phyloP scores from a whole-genome alignment of 2,888 invertebrate species.

The Aporophyla nigra region DNA sequence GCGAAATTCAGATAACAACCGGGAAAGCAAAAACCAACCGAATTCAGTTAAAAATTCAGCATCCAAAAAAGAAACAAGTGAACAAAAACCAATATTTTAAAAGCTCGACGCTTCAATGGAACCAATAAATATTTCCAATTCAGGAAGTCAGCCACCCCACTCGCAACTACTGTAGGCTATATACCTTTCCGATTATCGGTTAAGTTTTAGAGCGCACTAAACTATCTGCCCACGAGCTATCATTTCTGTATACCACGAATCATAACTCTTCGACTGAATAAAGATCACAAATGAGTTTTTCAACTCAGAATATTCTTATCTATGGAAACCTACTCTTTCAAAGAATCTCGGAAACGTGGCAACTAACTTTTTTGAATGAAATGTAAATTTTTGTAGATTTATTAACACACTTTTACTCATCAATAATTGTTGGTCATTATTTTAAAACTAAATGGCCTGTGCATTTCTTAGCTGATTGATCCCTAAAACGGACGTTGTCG shows the following conservation, averaged over 20 bases:
- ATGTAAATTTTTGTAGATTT: too few relatives aligned
- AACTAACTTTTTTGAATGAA: not conserved
- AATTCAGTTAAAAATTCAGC: conserved; percentile 12
- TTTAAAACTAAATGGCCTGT: too few relatives aligned
- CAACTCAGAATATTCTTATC: not conserved
- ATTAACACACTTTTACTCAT: too few relatives aligned
- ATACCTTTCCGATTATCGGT: conserved; percentile 74
- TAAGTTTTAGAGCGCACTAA: conserved; percentile 77
- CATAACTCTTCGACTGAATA: conserved; percentile 19
- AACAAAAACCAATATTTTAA: conserved; percentile 48
- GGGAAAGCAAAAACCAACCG: not conserved
- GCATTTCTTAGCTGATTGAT: too few relatives aligned
- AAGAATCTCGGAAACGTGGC: not conserved
- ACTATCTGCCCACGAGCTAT: conserved; percentile 70
- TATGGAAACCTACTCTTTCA: not conserved
- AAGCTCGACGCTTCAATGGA: conserved; percentile 35
- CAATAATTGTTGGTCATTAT: too few relatives aligned
- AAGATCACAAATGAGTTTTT: conserved; percentile 1
- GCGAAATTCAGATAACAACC: not conserved
- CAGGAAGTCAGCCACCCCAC: conserved; percentile 59
- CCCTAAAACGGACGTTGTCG: too few relatives aligned
- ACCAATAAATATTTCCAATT: conserved; percentile 63
- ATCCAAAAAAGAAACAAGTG: conserved; percentile 11
- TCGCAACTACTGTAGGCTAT: conserved; percentile 64
- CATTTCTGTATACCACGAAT: conserved; percentile 16